phyloP scores from a whole-genome alignment of 92 coral and sea anemone genomes.

The Phenganax subtilis region DNA sequence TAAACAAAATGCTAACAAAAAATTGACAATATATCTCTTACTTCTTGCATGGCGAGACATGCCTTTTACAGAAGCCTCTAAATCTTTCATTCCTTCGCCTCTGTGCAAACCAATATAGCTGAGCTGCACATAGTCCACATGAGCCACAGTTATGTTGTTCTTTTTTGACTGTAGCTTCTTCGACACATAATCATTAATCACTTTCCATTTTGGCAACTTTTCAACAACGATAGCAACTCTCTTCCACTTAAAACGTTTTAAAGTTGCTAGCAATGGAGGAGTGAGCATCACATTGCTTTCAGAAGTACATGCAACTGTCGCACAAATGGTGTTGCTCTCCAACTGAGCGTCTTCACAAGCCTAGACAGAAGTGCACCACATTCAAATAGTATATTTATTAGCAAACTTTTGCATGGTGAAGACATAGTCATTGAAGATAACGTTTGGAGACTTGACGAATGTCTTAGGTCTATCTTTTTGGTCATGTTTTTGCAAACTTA shows the following conservation, averaged over 20 bases:
- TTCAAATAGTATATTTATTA: too few species aligned
- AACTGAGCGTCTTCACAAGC: conserved; percentile 63
- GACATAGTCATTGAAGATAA: too few species aligned
- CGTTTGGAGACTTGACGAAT: not conserved
- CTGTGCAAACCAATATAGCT: not conserved
- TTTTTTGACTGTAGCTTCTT: not conserved
- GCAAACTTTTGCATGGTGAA: too few species aligned
- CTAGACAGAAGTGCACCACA: conserved; percentile 39
- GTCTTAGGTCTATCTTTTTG: not conserved
- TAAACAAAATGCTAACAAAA: not conserved
- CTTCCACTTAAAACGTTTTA: conserved; percentile 56
- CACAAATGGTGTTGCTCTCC: conserved; percentile 60
- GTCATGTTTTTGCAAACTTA: not conserved
- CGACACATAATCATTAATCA: not conserved
- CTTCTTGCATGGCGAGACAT: conserved; percentile 15
- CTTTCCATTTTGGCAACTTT: conserved; percentile 47
- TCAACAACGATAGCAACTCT: conserved; percentile 61
- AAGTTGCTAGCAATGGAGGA: conserved; percentile 49
- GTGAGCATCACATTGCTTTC: conserved; percentile 54
- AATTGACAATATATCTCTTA: not conserved
- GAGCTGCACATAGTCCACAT: not conserved
- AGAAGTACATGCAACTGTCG: conserved; percentile 70
- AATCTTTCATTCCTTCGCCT: not conserved
- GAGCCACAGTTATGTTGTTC: not conserved
- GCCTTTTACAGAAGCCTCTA: not conserved